Conservation (phyloP, 2,797 vertebrate species). For the Pteronotus mesoamericanus region DNA sequence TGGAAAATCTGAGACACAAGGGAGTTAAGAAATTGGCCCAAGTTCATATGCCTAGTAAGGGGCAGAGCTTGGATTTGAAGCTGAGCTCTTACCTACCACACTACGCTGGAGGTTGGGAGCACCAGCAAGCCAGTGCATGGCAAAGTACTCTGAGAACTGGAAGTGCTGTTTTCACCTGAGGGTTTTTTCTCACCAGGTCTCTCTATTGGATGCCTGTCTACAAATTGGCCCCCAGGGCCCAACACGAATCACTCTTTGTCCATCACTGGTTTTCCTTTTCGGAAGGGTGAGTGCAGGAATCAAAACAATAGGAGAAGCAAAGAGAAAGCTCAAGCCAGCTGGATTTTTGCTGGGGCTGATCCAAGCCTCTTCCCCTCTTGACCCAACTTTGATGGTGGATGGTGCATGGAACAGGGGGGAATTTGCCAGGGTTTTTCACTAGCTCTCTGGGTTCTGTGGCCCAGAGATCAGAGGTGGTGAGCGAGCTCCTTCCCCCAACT, state of each 20-base stretch:
- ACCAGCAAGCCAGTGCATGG: neutral
- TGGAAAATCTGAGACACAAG: neutral
- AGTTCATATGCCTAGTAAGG: neutral
- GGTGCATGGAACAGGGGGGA: neutral
- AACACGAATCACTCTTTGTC: neutral
- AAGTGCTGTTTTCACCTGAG: fast-evolving
- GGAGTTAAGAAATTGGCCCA: neutral
- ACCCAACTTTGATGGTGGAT: neutral
- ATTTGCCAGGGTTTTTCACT: neutral
- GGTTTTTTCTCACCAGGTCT: neutral
- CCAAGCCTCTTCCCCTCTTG: neutral
- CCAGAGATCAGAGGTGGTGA: neutral
- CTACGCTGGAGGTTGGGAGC: neutral
- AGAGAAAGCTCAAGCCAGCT: neutral
- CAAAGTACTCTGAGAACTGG: neutral
- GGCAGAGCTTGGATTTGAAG: neutral
- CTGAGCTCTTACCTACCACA: neutral
- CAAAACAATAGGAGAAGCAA: neutral
- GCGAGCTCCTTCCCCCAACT: neutral
- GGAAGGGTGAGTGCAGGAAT: neutral
- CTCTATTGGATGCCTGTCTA: neutral
- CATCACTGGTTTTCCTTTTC: slow-evolving; percentile 16
- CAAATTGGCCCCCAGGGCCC: neutral
- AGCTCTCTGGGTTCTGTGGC: neutral
- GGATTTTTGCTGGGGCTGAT: neutral